Conservation (phyloP, 2,888 invertebrate genomes). For the Anagyrus pseudococci region DNA sequence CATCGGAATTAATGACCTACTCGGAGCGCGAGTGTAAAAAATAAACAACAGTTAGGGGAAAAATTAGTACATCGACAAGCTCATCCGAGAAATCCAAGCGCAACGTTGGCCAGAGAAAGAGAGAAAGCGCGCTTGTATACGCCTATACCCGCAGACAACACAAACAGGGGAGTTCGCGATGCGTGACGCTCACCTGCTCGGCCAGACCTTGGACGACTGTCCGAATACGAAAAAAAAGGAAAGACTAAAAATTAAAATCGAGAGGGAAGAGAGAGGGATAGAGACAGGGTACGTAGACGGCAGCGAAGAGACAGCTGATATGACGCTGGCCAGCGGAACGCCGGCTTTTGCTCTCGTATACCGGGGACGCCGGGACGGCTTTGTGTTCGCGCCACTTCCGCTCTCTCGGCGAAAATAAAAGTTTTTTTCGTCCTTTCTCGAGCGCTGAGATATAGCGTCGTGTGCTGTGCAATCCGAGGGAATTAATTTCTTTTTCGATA, state of each 20-base stretch:
- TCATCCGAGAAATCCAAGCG: background rate
- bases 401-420: conserved; percentile 38
- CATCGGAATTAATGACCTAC: too few species aligned
- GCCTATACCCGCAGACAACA: too few species aligned
- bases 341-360: conserved; percentile 41
- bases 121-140: too few species aligned
- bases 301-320: conserved; percentile 41
- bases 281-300: conserved; percentile 2
- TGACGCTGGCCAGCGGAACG: conserved; percentile 41
- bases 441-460: too few species aligned
- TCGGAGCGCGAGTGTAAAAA: too few species aligned
- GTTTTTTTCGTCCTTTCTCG: background rate
- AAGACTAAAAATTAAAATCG: conserved; percentile 11
- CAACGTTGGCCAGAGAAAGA: background rate
- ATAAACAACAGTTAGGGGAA: too few species aligned
- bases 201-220: conserved; percentile 40
- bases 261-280: conserved; percentile 2
- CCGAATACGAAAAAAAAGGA: conserved; percentile 8
- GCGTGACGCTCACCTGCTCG: conserved; percentile 53
- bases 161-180: conserved; percentile 40
- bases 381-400: conserved; percentile 41
- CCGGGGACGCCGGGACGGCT: too few species aligned
- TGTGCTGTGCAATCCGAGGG: too few species aligned
- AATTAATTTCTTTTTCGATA: too few species aligned
- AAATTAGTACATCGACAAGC: background rate